Conservation (phyloP, 2,797 vertebrate species). For the Onychomys leucogaster region DNA sequence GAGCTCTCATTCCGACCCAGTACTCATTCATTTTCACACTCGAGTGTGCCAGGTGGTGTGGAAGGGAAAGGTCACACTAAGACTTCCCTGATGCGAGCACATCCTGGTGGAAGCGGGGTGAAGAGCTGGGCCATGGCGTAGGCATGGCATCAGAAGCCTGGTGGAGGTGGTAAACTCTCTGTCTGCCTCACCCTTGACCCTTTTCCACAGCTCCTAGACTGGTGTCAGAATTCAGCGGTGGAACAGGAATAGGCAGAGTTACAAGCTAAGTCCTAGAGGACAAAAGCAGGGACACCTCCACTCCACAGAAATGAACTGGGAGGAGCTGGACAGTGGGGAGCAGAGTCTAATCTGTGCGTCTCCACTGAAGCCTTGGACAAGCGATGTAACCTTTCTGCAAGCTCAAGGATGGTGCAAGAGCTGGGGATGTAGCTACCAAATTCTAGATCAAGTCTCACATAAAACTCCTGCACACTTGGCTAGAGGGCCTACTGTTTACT, state of each 20-base stretch:
- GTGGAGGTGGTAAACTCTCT: not conserved
- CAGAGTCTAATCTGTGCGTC: not conserved
- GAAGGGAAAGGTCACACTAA: not conserved
- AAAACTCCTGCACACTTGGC: not conserved
- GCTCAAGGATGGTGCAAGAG: not conserved
- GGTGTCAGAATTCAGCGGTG: not conserved
- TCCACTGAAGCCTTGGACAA: not conserved
- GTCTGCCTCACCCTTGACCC: not conserved
- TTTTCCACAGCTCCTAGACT: not conserved
- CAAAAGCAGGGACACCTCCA: not conserved
- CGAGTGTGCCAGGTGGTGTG: not conserved
- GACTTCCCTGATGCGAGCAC: not conserved
- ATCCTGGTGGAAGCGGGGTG: not conserved
- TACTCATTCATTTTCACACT: not conserved
- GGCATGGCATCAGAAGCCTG: accelerated
- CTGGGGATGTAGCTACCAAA: not conserved
- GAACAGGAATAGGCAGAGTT: not conserved
- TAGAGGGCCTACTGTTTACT: not conserved
- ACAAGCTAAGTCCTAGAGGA: too few relatives aligned
- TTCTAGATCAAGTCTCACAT: not conserved
- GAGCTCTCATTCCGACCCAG: not conserved
- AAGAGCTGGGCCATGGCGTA: not conserved
- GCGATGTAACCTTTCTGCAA: not conserved
- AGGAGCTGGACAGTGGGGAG: not conserved
- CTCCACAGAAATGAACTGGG: not conserved